These are phyloP conservation scores for Acrobasis repandana DNA, from an alignment of 2,888 invertebrate genomes.

Conservation along the genomic window DNA sequence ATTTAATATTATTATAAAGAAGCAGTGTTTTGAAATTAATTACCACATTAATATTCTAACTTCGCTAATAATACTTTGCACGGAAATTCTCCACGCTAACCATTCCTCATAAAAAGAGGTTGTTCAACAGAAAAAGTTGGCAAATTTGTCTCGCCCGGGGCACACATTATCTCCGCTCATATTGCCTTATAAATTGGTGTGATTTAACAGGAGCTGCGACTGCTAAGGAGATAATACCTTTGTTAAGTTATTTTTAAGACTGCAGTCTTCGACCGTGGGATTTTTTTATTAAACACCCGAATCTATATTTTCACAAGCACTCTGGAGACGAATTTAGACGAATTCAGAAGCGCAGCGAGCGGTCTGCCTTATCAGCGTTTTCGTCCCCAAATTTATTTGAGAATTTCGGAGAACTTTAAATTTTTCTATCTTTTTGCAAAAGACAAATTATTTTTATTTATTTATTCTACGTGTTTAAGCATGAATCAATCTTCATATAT, in stretches of 20 bases:
- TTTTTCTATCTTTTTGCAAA: too few relatives aligned
- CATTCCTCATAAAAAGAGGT: conserved; percentile 61
- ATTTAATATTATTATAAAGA: conserved; percentile 26
- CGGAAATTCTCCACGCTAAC: conserved; percentile 50
- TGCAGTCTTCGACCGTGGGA: too few relatives aligned
- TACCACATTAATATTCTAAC: conserved; percentile 47
- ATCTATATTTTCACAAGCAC: too few relatives aligned
- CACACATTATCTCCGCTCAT: conserved; percentile 63
- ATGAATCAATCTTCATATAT: too few relatives aligned
- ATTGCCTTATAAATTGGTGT: conserved; percentile 59
- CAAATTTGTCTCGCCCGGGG: conserved; percentile 61
- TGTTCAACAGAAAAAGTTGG: conserved; percentile 65
- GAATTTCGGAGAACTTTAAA: too few relatives aligned
- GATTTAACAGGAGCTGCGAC: conserved; percentile 50
- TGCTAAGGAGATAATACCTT: conserved; percentile 41
- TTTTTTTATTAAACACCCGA: too few relatives aligned
- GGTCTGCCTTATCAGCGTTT: too few relatives aligned
- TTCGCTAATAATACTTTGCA: conserved; percentile 56
- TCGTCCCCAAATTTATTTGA: too few relatives aligned
- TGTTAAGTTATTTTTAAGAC: conserved; percentile 36
- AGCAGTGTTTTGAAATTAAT: conserved; percentile 33
- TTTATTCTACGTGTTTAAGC: too few relatives aligned
- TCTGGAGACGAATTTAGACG: too few relatives aligned
- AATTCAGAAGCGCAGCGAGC: too few relatives aligned
- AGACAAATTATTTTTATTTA: too few relatives aligned